Evolutionary conservation across 2,888 invertebrate genomes (phyloP).

Genomic region (Metallyticus violacea): DNA sequence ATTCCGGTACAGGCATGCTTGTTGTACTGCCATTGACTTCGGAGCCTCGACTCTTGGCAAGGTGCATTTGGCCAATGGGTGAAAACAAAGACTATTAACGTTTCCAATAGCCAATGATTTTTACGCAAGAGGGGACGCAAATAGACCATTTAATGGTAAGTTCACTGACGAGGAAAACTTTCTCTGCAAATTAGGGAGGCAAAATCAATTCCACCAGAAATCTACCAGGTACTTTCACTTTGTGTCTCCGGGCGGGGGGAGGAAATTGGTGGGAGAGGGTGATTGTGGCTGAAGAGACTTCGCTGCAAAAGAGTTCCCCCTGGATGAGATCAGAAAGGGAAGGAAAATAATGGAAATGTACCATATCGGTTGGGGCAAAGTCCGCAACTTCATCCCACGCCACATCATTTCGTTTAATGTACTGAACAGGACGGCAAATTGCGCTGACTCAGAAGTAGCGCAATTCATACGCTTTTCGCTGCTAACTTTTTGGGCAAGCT

Average conservation of each 20-base stretch:
- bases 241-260: not conserved
- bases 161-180: not conserved
- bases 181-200: not conserved
- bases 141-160: not conserved
- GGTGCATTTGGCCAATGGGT: not conserved
- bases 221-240: not conserved
- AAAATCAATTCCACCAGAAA: not conserved
- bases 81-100: not conserved
- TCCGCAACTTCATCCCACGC: not conserved
- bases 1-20: not conserved
- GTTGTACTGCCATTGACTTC: not conserved
- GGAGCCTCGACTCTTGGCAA: not conserved
- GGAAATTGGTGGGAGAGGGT: not conserved
- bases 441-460: not conserved
- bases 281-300: not conserved
- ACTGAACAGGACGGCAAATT: slow-evolving; percentile 27
- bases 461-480: not conserved
- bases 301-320: not conserved
- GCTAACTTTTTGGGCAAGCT: not conserved
- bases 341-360: not conserved
- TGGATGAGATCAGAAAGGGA: not conserved
- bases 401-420: slow-evolving; percentile 25
- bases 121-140: not conserved
- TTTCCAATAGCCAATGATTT: not conserved
- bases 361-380: not conserved